phyloP scores from a whole-genome alignment of 1,140 invertebrate genomes.

The Drosophila ficusphila region DNA sequence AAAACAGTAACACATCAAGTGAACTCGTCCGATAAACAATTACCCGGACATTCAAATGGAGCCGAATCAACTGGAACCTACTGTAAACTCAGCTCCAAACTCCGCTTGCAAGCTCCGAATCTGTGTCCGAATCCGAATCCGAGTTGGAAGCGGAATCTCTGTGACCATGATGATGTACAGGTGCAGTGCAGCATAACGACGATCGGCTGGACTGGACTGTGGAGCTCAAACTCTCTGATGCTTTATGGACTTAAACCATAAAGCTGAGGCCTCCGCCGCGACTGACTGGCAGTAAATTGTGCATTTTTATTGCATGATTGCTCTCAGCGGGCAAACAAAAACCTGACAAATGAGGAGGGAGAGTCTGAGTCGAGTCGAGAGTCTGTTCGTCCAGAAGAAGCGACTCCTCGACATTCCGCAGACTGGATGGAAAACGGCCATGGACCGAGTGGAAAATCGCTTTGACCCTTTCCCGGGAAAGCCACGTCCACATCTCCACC shows the following conservation, averaged over 20 bases:
- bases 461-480: constrained; percentile 46
- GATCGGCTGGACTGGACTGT: constrained; percentile 18
- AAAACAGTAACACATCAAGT: constrained; percentile 44
- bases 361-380: background rate
- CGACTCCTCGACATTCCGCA: constrained; percentile 27
- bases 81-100: background rate
- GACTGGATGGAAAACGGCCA: background rate
- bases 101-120: background rate
- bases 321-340: constrained; percentile 37
- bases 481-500: constrained; percentile 5
- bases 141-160: too few relatives aligned
- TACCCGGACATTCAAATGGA: constrained; percentile 64
- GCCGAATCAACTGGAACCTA: constrained; percentile 64
- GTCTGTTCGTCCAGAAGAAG: constrained; percentile 3
- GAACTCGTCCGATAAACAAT: constrained; percentile 69
- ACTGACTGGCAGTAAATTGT: constrained; percentile 50
- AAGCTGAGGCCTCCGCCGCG: constrained; percentile 37
- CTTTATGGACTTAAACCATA: constrained; percentile 56
- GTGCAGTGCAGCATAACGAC: constrained; percentile 51
- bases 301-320: constrained; percentile 58
- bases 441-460: constrained; percentile 31
- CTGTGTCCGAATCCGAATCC: too few relatives aligned
- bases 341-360: background rate
- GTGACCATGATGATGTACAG: constrained; percentile 25
- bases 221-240: constrained; percentile 12